Evolutionary conservation across 2,113 vertebrate species (phyloP), one percentile per base, ranked within the genome.

Genomic region (Pseudorasbora parva): DNA sequence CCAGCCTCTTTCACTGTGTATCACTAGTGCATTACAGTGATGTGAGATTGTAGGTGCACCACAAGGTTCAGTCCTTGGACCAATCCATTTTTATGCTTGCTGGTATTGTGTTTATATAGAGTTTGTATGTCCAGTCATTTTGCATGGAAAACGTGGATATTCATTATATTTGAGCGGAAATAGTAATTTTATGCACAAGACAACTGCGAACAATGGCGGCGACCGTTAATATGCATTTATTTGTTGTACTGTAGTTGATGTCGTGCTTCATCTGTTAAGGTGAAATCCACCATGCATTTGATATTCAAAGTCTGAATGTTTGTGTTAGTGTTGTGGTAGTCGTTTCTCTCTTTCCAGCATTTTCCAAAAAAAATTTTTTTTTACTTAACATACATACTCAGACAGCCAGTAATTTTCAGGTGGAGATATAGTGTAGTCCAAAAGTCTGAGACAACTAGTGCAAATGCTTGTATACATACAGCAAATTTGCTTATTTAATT

Each of bases 101-200:
- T 30, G 64, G 86, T 89, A 86, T 82, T 56, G 82, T 91, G 89
- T 89, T 59, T 90, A 87, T 90, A 88, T 54, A 86, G 5, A 82
- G 85, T 81, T 72, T 88, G 59, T 60, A 51, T 69, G 77, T 71
- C 37, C 30, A 73, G 82, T 91, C 69, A 86, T 91, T 2, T 45
- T 93, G 92, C 91, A 94, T 93, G 91, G 87, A 86, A 27, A 51
- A 82, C 37, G 80, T 86, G 37, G 27, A 72, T 84, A 56, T 59
- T 33, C 23, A n/a, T 25, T 78, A 68, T 79, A 66, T 75, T 68
- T 85, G 51, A 66, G 23, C 23, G 15, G 17, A 73, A 49, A 64
- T 15, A 25, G 56, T 80, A 51, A 79, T 2, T 11, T 72, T 51
- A 33, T 71, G 23, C 57, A 37, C 23, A 56, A 69, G 73, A 64